Conservation (phyloP, 2,797 vertebrate genomes). For the Nannoperca australis region DNA sequence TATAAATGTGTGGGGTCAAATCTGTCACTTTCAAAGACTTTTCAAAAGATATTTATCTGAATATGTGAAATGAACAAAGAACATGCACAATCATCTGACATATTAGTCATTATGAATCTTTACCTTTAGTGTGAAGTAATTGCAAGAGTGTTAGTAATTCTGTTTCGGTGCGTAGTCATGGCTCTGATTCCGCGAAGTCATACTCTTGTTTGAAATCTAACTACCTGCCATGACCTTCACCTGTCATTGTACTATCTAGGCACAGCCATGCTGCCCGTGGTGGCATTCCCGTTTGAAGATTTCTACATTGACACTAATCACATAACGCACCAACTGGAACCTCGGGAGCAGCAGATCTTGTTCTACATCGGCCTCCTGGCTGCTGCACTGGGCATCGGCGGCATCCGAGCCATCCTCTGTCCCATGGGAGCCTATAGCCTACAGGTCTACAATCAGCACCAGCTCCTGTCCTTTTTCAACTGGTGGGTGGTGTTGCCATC, state of each 20-base stretch:
- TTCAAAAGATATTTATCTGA: not conserved
- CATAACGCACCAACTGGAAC: conserved; percentile 82
- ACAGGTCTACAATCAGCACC: conserved; percentile 84
- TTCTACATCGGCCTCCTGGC: conserved; percentile 90
- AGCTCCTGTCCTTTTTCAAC: conserved; percentile 92
- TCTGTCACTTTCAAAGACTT: not conserved
- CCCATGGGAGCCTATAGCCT: conserved; percentile 88
- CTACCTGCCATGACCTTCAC: not conserved
- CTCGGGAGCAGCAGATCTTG: conserved; percentile 86
- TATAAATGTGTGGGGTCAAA: not conserved
- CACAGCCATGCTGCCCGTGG: conserved; percentile 89
- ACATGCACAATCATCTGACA: not conserved
- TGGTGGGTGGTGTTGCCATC: conserved; percentile 83
- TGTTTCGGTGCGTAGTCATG: not conserved
- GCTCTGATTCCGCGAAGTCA: conserved; percentile 11
- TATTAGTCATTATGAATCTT: not conserved
- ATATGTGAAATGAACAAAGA: conserved; percentile 1
- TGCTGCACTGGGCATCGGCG: conserved; percentile 89
- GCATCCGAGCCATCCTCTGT: conserved; percentile 91
- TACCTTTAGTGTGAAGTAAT: conserved; percentile 2
- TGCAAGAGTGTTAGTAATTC: not conserved
- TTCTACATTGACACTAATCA: conserved; percentile 88
- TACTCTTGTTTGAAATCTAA: conserved; percentile 7
- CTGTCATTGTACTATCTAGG: conserved; percentile 76
- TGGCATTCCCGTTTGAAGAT: conserved; percentile 94